phyloP scores from a whole-genome alignment of 2,888 invertebrate species.

The Pyralis farinalis region DNA sequence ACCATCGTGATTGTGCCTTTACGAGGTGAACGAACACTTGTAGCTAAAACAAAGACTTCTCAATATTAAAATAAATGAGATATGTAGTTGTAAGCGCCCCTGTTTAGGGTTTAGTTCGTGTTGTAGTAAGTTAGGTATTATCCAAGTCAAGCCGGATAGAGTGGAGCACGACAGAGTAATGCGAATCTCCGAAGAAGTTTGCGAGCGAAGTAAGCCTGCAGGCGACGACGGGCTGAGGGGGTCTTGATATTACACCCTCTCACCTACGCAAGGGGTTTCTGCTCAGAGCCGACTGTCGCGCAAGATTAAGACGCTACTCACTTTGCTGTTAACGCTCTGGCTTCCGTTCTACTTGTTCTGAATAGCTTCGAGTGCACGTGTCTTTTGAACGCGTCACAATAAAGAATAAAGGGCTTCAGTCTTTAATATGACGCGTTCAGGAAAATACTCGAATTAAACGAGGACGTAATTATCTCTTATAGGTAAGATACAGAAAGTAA shows the following conservation, averaged over 20 bases:
- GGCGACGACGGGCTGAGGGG: slow-evolving; percentile 49
- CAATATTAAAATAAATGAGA: neutral
- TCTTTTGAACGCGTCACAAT: no score
- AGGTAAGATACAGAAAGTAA: neutral
- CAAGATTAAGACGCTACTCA: slow-evolving; percentile 72
- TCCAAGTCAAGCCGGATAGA: slow-evolving; percentile 63
- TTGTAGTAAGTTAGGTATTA: slow-evolving; percentile 55
- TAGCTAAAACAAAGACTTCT: neutral
- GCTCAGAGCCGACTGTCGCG: slow-evolving; percentile 63
- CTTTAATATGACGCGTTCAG: slow-evolving; percentile 35
- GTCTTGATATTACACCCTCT: slow-evolving; percentile 78
- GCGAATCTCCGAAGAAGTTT: slow-evolving; percentile 69
- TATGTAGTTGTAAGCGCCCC: slow-evolving; percentile 3
- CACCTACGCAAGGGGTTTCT: slow-evolving; percentile 73
- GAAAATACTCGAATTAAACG: slow-evolving; percentile 2
- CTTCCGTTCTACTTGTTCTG: slow-evolving; percentile 53
- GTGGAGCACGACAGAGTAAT: slow-evolving; percentile 62
- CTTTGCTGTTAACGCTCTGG: slow-evolving; percentile 64
- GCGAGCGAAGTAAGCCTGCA: slow-evolving; percentile 55
- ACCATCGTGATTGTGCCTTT: neutral
- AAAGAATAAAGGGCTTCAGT: no score
- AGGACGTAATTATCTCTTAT: neutral
- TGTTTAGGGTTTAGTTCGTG: slow-evolving; percentile 53
- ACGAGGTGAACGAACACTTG: no score
- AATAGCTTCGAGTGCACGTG: slow-evolving; percentile 46